Evolutionary conservation across 2,113 vertebrate species (phyloP).

Genomic region (Brachionichthys hirsutus): DNA sequence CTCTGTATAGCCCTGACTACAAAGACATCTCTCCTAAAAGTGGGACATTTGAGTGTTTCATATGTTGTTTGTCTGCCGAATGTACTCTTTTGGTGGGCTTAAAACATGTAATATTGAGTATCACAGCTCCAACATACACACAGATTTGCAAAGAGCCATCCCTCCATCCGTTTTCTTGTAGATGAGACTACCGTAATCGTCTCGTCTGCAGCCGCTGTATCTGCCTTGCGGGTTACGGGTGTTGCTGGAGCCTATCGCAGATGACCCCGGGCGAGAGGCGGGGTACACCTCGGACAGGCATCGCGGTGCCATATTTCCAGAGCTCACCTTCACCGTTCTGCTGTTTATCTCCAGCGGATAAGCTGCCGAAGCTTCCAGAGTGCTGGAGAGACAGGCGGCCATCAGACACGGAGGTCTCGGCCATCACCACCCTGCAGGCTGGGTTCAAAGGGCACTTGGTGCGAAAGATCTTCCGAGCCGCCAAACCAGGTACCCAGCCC

Average conservation of each 20-base stretch:
- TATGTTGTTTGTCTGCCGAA: background rate
- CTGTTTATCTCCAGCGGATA: conserved; percentile 24
- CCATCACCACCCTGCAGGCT: conserved; percentile 75
- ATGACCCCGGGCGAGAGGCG: too few species aligned
- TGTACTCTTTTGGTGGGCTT: background rate
- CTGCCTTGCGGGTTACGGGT: too few species aligned
- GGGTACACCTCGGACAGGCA: too few species aligned
- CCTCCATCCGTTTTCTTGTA: too few species aligned
- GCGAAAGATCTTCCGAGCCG: conserved; percentile 51
- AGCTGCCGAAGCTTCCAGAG: conserved; percentile 36
- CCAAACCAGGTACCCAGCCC: conserved; percentile 55
- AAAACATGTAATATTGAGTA: background rate
- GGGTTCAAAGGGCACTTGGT: conserved; percentile 68
- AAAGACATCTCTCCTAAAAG: conserved; percentile 9
- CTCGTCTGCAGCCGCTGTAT: too few species aligned
- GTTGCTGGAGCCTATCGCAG: too few species aligned
- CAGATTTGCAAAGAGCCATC: background rate
- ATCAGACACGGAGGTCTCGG: conserved; percentile 69
- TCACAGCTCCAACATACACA: background rate
- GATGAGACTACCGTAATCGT: too few species aligned
- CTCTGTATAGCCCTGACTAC: conserved; percentile 4
- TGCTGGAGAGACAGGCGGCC: conserved; percentile 64
- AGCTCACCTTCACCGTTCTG: background rate
- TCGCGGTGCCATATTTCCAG: background rate
- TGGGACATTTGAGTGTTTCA: conserved; percentile 6